phyloP scores from a whole-genome alignment of 2,113 vertebrate species.

The Phycodurus eques region DNA sequence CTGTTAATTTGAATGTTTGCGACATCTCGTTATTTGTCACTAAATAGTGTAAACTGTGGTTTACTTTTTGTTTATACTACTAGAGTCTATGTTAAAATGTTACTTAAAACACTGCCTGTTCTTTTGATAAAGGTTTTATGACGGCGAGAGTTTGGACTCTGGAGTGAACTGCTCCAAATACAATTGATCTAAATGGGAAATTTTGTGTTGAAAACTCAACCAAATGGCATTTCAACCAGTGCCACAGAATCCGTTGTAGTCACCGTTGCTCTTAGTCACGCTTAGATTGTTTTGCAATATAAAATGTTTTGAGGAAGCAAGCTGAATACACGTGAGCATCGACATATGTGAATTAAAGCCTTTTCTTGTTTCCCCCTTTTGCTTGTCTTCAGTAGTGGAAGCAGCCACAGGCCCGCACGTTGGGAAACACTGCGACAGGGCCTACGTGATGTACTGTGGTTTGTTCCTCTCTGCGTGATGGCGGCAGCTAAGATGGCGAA shows the following conservation, averaged over 20 bases:
- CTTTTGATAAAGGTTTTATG: not conserved
- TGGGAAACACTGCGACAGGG: constrained; percentile 21
- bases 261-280: not conserved
- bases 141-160: not conserved
- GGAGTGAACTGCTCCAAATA: not conserved
- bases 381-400: not conserved
- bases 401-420: not conserved
- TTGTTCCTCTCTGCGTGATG: constrained; percentile 42
- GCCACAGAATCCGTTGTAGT: not conserved
- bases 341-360: not conserved
- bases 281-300: not conserved
- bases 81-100: not conserved
- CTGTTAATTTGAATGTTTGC: too few species aligned
- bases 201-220: not conserved
- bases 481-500: constrained; percentile 57
- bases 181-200: not conserved
- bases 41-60: not conserved
- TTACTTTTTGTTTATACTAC: not conserved
- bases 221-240: not conserved
- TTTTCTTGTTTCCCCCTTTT: not conserved
- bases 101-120: not conserved
- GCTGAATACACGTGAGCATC: not conserved
- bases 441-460: constrained; percentile 21
- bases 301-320: not conserved
- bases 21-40: too few species aligned